Conservation (phyloP, 2,888 invertebrate species). For the Artemia sinica region DNA sequence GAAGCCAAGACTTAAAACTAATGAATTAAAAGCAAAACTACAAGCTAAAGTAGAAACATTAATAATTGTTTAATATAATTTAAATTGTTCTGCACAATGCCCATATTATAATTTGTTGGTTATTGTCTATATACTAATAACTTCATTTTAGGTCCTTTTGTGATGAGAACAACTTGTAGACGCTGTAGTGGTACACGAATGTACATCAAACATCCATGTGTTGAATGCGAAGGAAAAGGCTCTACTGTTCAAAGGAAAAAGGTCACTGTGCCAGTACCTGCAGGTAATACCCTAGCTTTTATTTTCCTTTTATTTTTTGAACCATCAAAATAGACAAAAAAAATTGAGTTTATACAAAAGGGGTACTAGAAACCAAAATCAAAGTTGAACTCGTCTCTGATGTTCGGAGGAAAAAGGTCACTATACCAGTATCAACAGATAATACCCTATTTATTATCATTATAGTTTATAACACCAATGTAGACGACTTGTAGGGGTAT, state of each 20-base stretch:
- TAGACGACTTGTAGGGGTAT: no score
- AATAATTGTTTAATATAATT: no score
- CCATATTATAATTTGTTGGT: background rate
- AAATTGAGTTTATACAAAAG: background rate
- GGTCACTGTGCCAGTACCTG: constrained; percentile 84
- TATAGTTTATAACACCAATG: no score
- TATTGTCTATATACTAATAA: background rate
- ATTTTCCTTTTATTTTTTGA: constrained; percentile 9
- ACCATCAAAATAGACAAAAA: background rate
- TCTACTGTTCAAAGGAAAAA: constrained; percentile 69
- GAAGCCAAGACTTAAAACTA: no score
- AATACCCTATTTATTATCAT: constrained; percentile 21
- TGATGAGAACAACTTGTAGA: constrained; percentile 88
- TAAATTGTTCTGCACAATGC: background rate
- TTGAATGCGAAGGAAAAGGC: constrained; percentile 84
- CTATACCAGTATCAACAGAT: constrained; percentile 80
- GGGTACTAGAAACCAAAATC: background rate
- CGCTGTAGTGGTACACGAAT: constrained; percentile 71
- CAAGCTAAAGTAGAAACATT: no score
- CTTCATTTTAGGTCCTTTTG: constrained; percentile 55
- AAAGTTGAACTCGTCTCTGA: background rate
- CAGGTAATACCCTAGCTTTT: constrained; percentile 33
- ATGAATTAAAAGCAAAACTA: no score
- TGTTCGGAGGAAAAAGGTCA: constrained; percentile 69
- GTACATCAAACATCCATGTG: constrained; percentile 74